Evolutionary conservation across 37 sponge, comb jelly and placozoan species (phyloP), one percentile per base, ranked within the genome.

Genomic region (Cladorhizidae sp.): DNA sequence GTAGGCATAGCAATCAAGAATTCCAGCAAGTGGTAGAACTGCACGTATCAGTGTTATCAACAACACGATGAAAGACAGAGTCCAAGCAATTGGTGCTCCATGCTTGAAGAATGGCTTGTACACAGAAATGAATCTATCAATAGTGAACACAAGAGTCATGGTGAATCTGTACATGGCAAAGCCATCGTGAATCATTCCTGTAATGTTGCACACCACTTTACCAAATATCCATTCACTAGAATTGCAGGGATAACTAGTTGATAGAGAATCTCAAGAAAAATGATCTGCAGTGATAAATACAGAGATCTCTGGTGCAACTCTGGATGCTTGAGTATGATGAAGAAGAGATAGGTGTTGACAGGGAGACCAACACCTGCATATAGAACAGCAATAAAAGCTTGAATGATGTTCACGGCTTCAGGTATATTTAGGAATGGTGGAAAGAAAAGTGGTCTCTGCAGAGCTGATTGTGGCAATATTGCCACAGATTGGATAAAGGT

Each of bases 281-380:
- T 37, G 23, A 71, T 40, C 72, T 71, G 49, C 45, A 40, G 25
- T 41, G 72, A 36, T n/a, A 71, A 26, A 71, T 71, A 71, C 49
- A 71, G 11, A 22, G 38, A 8, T 21, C 43, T 40, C 72, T 71
- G 72, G 22, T 71, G 72, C 14, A 71, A 39, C 43, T 11, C 38
- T 37, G 29, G 29, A 39, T 41, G n/a, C 49, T 45, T 71, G 45
- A 45, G 11, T 26, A 71, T 45, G 39, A 71, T 41, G 49, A 71
- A 41, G 49, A 41, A n/a, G 23, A 71, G 26, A 3, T 36, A 42
- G 9, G 17, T 2, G 45, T 40, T 71, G 3, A 71, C 2, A 20
- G 38, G 23, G 49, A 40, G 23, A 12, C 49, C 49, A 12, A 40
- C 17, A 2, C 40, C 11, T 5, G n/a, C 49, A 18, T 8, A 36